Base-by-base conservation (phyloP, 1,140 invertebrate genomes). In the Penaeus vannamei region DNA sequence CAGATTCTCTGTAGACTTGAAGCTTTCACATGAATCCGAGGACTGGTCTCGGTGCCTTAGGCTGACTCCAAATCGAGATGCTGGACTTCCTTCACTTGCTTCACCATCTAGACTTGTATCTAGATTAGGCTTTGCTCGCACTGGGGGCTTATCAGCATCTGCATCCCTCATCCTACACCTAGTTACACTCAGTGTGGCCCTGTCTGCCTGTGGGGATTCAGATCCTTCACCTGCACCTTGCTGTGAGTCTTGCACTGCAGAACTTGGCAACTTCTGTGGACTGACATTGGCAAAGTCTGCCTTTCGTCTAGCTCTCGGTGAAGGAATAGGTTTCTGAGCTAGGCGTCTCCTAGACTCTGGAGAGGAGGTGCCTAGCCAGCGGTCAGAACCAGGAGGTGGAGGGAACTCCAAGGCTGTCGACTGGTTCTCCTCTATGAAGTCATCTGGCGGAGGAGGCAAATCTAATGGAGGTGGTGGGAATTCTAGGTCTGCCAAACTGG, bases 391-490 rank as follows among this genome's bases (percentile, higher is more conserved):
- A 19, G 92, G 92, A 22, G 92, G 91, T 23, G 92, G 91, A 29
- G 92, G 92, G n/a, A 91, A 91, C 61, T 92, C 92, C 5, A 91
- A 79, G 22, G 91, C 61, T 26, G 84, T 64, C 22, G 90, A 91
- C 20, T 90, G 69, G 77, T 53, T 77, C 46, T 90, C 91, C 84
- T 92, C 92, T 89, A 92, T 93, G 42, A 95, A 95, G 19, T 92
- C 92, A 85, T 96, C 95, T 0, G 95, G 95, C 1, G 96, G 96
- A 46, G 96, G 96, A 1, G 96, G 96, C n/a, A 96, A 93, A 92
- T 96, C 95, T 0, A 95, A 94, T 1, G 97, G 97, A 1, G 97
- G 96, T 12, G 97, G 97, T 5, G 96, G 96, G 93, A 97, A 97
- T 92, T 97, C 97, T 7, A 97, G 93, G 93, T 97, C 96, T 10